A percentile compares a stretch with the other conserved stretches of the same genome.
phyloP scores from a whole-genome alignment of 1,140 invertebrate genomes.

The Telenomus remus region DNA sequence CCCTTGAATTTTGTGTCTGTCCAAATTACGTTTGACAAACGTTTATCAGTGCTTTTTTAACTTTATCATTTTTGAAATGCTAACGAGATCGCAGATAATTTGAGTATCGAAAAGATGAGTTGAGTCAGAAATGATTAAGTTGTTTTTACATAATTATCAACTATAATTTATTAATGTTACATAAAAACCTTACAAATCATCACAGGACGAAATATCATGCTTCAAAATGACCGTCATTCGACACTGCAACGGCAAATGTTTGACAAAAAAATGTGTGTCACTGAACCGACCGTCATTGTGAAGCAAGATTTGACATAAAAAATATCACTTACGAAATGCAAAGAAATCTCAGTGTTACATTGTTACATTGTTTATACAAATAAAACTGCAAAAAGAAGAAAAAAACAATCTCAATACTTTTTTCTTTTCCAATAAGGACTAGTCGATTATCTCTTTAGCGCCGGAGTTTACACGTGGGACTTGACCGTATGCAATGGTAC shows the following conservation, averaged over 20 bases:
- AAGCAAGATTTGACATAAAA: conserved; percentile 36
- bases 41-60: neutral
- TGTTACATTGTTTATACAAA: conserved; percentile 54
- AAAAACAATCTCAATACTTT: conserved; percentile 71
- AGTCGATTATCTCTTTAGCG: conserved; percentile 69
- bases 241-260: neutral
- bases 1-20: conserved; percentile 17
- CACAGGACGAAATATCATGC: conserved; percentile 49
- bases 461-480: conserved; percentile 61
- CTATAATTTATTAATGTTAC: conserved; percentile 57
- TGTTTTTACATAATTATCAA: conserved; percentile 42
- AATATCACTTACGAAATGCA: conserved; percentile 53
- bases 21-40: conserved; percentile 46
- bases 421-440: conserved; percentile 69
- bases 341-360: conserved; percentile 63
- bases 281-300: conserved; percentile 27
- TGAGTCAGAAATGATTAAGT: conserved; percentile 45
- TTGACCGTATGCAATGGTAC: conserved; percentile 61
- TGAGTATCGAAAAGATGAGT: conserved; percentile 48
- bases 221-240: conserved; percentile 44
- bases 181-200: conserved; percentile 59
- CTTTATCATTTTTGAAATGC: conserved; percentile 15
- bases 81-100: conserved; percentile 49
- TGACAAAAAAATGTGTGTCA: neutral
- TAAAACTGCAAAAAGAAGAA: conserved; percentile 34